Conservation (phyloP, 1,140 invertebrate genomes). For the Stegodyphus dumicola region DNA sequence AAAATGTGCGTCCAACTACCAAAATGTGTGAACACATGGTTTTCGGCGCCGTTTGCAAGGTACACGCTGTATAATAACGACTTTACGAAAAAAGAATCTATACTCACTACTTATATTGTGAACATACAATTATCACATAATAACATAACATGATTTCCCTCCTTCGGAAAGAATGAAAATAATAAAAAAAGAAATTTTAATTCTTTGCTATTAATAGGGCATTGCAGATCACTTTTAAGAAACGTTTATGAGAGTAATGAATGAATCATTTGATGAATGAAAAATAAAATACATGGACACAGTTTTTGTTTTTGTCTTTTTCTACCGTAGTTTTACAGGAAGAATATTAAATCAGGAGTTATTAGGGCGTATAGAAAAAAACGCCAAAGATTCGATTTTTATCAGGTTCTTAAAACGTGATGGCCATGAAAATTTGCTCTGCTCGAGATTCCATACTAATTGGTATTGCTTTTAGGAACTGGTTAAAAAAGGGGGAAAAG, state of each 20-base stretch:
- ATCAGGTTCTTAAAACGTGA: constrained; percentile 59
- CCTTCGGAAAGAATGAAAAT: not conserved
- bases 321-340: constrained; percentile 27
- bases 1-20: constrained; percentile 45
- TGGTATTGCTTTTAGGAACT: constrained; percentile 27
- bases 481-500: constrained; percentile 3
- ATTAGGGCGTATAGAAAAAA: constrained; percentile 42
- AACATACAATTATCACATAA: constrained; percentile 60
- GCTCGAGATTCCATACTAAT: constrained; percentile 50
- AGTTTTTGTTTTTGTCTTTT: not conserved
- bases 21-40: constrained; percentile 60
- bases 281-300: constrained; percentile 23
- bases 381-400: constrained; percentile 53
- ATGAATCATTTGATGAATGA: constrained; percentile 29
- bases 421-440: constrained; percentile 54
- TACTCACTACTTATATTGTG: constrained; percentile 43
- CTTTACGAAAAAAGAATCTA: constrained; percentile 17
- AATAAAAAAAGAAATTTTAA: constrained; percentile 54
- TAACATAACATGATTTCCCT: constrained; percentile 48
- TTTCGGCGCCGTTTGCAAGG: constrained; percentile 52
- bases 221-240: constrained; percentile 51
- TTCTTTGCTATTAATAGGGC: constrained; percentile 51
- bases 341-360: constrained; percentile 58
- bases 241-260: constrained; percentile 55
- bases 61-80: constrained; percentile 42